Conservation (phyloP, 1,140 invertebrate species). For the Megathymus violae region DNA sequence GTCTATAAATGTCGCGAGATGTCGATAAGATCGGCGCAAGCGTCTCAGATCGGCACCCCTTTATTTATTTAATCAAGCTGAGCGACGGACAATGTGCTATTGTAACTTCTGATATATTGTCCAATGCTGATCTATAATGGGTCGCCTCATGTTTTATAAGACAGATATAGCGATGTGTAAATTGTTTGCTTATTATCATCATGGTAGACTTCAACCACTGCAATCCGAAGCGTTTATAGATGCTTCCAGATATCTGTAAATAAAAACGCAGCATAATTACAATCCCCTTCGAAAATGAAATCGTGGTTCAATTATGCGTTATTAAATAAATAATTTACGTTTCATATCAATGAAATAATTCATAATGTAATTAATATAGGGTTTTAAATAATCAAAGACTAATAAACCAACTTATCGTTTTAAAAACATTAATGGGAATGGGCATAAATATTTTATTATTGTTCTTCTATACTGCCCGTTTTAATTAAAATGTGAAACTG, state of each 20-base stretch:
- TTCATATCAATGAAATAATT: slow-evolving; percentile 34
- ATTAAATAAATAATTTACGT: slow-evolving; percentile 11
- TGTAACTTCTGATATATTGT: slow-evolving; percentile 77
- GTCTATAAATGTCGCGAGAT: slow-evolving; percentile 63
- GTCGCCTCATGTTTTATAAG: slow-evolving; percentile 57
- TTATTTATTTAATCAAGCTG: slow-evolving; percentile 80
- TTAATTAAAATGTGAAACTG: slow-evolving; percentile 18
- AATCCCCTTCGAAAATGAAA: too few relatives aligned
- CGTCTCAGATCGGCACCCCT: slow-evolving; percentile 71
- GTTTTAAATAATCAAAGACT: slow-evolving; percentile 10
- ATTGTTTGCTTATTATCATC: slow-evolving; percentile 35
- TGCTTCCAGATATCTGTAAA: too few relatives aligned
- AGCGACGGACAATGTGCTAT: slow-evolving; percentile 81
- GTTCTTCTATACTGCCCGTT: slow-evolving; percentile 6
- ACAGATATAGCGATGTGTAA: slow-evolving; percentile 38
- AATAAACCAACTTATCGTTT: slow-evolving; percentile 11
- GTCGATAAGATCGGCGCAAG: slow-evolving; percentile 72
- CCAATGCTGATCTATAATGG: slow-evolving; percentile 63
- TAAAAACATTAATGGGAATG: not conserved
- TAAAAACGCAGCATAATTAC: too few relatives aligned
- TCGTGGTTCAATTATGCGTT: too few relatives aligned
- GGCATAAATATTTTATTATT: slow-evolving; percentile 12
- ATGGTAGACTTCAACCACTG: slow-evolving; percentile 15
- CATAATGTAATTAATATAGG: slow-evolving; percentile 18
- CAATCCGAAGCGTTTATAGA: too few relatives aligned